Evolutionary conservation across 2,888 invertebrate genomes (phyloP).

Genomic region (Ryuthela nishihirai): DNA sequence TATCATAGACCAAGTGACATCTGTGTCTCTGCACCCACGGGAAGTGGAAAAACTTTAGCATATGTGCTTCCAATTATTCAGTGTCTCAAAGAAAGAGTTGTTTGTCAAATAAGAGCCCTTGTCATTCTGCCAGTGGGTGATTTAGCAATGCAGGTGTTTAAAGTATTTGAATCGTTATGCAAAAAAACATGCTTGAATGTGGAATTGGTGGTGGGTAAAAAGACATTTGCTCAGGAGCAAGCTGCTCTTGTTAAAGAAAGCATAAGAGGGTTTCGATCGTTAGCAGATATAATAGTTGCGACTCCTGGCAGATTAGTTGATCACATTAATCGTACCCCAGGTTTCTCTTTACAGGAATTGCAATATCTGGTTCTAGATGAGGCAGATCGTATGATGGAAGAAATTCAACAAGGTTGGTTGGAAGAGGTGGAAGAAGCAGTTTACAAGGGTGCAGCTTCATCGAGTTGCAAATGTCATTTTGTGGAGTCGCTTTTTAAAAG

Average conservation of each 20-base stretch:
- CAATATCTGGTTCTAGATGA: conserved; percentile 90
- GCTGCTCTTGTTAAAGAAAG: conserved; percentile 52
- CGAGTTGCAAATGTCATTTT: conserved; percentile 19
- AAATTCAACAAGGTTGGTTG: conserved; percentile 83
- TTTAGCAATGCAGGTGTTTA: conserved; percentile 80
- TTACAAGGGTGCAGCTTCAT: conserved; percentile 13
- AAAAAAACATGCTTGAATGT: conserved; percentile 60
- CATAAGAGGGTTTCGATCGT: conserved; percentile 56
- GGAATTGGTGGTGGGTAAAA: conserved; percentile 63
- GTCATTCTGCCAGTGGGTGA: conserved; percentile 92
- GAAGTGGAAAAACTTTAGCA: conserved; percentile 94
- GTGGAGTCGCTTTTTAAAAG: neutral
- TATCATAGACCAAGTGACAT: conserved; percentile 71
- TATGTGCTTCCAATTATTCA: conserved; percentile 90
- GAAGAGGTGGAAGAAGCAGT: conserved; percentile 39
- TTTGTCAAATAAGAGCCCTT: conserved; percentile 70
- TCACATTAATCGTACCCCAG: conserved; percentile 52
- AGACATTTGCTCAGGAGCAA: conserved; percentile 54
- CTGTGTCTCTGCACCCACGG: conserved; percentile 96
- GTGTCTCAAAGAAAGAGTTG: conserved; percentile 61
- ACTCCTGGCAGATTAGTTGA: conserved; percentile 57
- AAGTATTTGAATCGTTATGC: conserved; percentile 64
- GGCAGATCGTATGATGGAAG: conserved; percentile 91
- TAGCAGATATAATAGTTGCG: conserved; percentile 55
- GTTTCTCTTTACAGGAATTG: conserved; percentile 44